These are phyloP conservation scores for Mastomys natalensis DNA, from an alignment of 2,113 vertebrate species.

Conservation along the genomic window DNA sequence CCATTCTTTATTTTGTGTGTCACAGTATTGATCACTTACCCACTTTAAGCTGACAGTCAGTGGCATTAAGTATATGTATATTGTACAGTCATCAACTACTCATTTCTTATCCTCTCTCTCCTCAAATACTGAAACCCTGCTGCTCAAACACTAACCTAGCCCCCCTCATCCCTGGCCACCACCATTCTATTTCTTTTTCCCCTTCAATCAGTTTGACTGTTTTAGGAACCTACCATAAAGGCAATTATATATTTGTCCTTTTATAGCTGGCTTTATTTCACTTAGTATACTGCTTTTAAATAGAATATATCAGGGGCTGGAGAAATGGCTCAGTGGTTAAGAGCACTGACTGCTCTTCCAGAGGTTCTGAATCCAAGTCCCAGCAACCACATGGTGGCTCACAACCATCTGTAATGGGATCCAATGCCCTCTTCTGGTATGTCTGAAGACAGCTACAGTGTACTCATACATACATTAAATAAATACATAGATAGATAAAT, in stretches of 20 bases:
- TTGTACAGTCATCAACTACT: not conserved
- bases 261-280: not conserved
- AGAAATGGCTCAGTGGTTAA: no score
- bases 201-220: not conserved
- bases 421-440: no score
- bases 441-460: no score
- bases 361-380: no score
- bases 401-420: no score
- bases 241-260: constrained; percentile 1
- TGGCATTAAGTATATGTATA: not conserved
- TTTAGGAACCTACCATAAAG: not conserved
- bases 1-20: not conserved
- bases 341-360: no score
- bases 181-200: not conserved
- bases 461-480: no score
- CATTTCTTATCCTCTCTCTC: not conserved
- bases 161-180: no score
- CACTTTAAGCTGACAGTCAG: not conserved
- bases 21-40: not conserved
- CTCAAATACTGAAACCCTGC: not conserved
- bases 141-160: not conserved
- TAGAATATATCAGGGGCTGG: not conserved
- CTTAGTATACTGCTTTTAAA: not conserved
- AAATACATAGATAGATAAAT: no score
- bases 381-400: no score